Evolutionary conservation across 64 coral and sea anemone genomes (phyloP).

Genomic region (Pocillopora verrucosa): DNA sequence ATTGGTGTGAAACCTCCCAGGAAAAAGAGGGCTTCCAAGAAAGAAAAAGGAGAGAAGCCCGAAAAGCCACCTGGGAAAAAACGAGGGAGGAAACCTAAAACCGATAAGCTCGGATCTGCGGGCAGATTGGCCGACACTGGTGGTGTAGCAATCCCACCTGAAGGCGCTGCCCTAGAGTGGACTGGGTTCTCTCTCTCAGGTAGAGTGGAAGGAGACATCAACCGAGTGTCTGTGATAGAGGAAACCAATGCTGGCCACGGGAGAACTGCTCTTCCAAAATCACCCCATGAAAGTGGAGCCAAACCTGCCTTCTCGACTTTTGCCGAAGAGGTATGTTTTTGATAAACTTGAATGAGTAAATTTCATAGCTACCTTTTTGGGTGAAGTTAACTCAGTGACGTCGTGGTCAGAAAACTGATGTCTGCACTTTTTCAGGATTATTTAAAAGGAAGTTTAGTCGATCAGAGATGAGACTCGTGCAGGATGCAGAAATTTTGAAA

Average conservation of each 20-base stretch:
- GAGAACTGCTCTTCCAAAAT: neutral
- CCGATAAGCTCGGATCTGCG: slow-evolving; percentile 98
- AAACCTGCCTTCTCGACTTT: slow-evolving; percentile 13
- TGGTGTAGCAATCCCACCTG: slow-evolving; percentile 34
- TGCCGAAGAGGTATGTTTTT: neutral
- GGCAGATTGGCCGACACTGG: slow-evolving; percentile 68
- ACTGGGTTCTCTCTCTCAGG: slow-evolving; percentile 13
- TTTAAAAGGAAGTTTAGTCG: too few species aligned
- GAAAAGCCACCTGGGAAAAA: slow-evolving; percentile 85
- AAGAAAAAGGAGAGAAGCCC: slow-evolving; percentile 92
- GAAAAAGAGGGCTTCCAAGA: slow-evolving; percentile 62
- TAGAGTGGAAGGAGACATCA: slow-evolving; percentile 6
- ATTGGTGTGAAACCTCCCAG: slow-evolving; percentile 72
- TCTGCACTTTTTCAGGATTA: too few species aligned
- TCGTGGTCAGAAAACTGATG: too few species aligned
- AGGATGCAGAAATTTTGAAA: too few species aligned
- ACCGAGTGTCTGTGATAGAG: neutral
- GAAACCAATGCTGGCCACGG: neutral
- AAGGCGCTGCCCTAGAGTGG: slow-evolving; percentile 46
- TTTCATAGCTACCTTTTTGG: too few species aligned
- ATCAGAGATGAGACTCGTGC: too few species aligned
- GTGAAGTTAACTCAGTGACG: neutral
- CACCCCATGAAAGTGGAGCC: slow-evolving; percentile 2
- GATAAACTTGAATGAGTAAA: neutral
- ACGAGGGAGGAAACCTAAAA: slow-evolving; percentile 96